Base-by-base conservation (phyloP, 2,888 invertebrate genomes). In the Rapana venosa region DNA sequence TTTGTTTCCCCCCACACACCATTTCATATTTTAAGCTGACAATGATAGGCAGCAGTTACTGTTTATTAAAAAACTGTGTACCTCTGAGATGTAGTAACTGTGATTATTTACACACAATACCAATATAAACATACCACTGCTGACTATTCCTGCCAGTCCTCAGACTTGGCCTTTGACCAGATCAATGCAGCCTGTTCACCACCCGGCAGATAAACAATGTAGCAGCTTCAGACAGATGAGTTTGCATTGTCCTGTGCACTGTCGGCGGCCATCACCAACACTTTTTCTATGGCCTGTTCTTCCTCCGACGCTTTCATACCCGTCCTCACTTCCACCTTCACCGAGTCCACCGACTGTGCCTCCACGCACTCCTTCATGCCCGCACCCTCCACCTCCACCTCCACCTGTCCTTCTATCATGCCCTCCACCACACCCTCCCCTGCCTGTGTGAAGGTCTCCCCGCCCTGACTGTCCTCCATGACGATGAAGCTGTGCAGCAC, bases 401-500 rank as follows among this genome's bases (percentile, higher is more conserved):
- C 81, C 30, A 26, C 81, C n/a, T 47, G 26, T 83, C 47, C 36
- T 26, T 22, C 32, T 22, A 83, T 26, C 22, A 83, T 47, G 22
- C 81, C 36, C 47, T 47, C 77, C 26, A 77, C 86, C 32, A 30
- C 79, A 26, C 66, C 56, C 22, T 15, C 58, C 79, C 58, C 88
- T n/a, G n/a, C 30, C 84, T 88, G 70, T 47, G 70, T 5, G 20
- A 83, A 15, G 47, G 81, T 83, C 22, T 47, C 36, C 26, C 17
- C 81, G 17, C 36, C 81, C 36, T 47, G 81, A 26, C 47, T 83
- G 13, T 36, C 81, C 36, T 88, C 88, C 35, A 81, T 36, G 13
- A 88, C 66, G 6, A 89, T 58, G 66, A 89, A 30, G 30, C 35
- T 85, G 15, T 84, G 89, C 70, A 89, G 74, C 22, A 85, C 89